Base-by-base conservation (phyloP, 2,797 vertebrate genomes). In the Schizopygopsis pylzovi region DNA sequence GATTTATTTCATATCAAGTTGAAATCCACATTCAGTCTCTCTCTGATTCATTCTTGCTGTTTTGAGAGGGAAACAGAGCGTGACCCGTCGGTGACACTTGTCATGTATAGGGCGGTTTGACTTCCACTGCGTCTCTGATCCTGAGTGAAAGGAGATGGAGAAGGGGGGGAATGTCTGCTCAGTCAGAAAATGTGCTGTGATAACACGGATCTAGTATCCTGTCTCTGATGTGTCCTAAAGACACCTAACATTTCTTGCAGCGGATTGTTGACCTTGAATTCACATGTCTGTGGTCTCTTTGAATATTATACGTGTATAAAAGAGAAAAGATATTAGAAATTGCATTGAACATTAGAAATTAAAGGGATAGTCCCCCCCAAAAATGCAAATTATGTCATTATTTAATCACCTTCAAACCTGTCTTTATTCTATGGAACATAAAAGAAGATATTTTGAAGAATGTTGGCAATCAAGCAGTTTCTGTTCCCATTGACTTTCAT, bases 161-260 rank as follows among this genome's bases (percentile, higher is more conserved):
- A 82, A 73, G 73, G 72, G 52, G 73, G 72, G 10, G n/a, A 49
- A 83, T 84, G 61, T 81, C 49, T 83, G 56, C 73, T 82, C 79
- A 82, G 71, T 82, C 79, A 82, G 85, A 86, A 86, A 86, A 86
- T 86, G 72, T 76, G 81, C 77, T 86, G 71, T 56, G 85, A 86
- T 77, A 68, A 79, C 65, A 56, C 25, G 0, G 39, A 59, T 61
- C 67, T 37, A 61, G 54, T 63, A 39, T 83, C 56, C 8, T 18
- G 3, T 56, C 16, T 41, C 71, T 76, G 47, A 86, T 47, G 71
- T 52, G 25, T 52, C 79, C 79, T 75, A 37, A 81, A 81, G 47
- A 81, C 68, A 59, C 52, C 49, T 45, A 61, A 75, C 70, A 47
- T 61, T 47, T 75, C 56, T 65, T 65, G 25, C 52, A 37, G 56